Conservation (phyloP, 2,888 invertebrate species). For the Drosophila neotestacea region DNA sequence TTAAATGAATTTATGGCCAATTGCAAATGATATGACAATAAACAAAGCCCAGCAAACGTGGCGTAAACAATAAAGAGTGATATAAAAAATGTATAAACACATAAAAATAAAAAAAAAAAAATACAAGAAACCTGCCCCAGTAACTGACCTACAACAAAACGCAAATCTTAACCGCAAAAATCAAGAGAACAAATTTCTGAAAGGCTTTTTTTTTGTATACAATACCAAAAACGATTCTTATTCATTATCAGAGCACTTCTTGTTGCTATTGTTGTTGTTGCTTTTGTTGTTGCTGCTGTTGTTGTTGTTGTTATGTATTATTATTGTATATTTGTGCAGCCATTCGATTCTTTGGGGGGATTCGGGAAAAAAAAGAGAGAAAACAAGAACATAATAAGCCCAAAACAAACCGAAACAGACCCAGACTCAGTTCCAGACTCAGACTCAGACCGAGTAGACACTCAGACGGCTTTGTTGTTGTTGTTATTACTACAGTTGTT, state of each 20-base stretch:
- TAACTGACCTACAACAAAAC: slow-evolving; percentile 60
- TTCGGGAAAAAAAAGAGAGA: slow-evolving; percentile 5
- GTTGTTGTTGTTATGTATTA: slow-evolving; percentile 42
- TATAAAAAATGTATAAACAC: slow-evolving; percentile 12
- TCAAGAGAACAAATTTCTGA: slow-evolving; percentile 37
- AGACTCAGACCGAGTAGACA: slow-evolving; percentile 71
- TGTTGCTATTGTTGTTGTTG: slow-evolving; percentile 42
- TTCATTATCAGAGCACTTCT: slow-evolving; percentile 71
- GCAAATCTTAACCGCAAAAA: slow-evolving; percentile 71
- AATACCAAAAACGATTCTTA: slow-evolving; percentile 50
- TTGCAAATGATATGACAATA: slow-evolving; percentile 65
- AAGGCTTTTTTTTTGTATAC: slow-evolving; percentile 32
- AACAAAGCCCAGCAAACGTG: slow-evolving; percentile 35
- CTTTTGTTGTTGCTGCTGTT: slow-evolving; percentile 15
- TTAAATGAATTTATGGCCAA: slow-evolving; percentile 61
- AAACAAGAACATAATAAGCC: slow-evolving; percentile 52
- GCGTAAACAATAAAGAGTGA: slow-evolving; percentile 29
- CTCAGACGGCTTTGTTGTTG: slow-evolving; percentile 78
- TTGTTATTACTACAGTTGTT: slow-evolving; percentile 9
- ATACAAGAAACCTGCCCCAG: slow-evolving; percentile 62
- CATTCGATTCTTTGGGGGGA: slow-evolving; percentile 62
- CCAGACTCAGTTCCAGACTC: slow-evolving; percentile 55
- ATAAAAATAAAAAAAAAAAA: background rate
- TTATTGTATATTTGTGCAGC: slow-evolving; percentile 65
- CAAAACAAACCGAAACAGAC: slow-evolving; percentile 42